Base-by-base conservation (phyloP, 2,113 vertebrate genomes). In the Gymnobelideus leadbeateri region DNA sequence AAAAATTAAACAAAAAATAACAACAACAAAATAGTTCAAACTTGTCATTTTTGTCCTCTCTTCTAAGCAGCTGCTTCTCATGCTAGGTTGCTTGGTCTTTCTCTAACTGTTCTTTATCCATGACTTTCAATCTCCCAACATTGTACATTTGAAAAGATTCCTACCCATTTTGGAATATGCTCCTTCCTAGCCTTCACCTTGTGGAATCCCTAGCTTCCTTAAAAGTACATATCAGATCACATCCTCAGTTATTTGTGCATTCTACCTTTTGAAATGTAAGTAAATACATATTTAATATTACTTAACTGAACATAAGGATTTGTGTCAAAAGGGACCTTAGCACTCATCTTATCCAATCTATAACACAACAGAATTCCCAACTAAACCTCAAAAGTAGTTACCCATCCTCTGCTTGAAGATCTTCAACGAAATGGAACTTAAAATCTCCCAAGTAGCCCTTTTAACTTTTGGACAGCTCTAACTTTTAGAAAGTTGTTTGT, bases 31-130 rank as follows among this genome's bases (percentile, higher is more conserved):
- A 23, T 84, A 84, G 5, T 43, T 23, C 68, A 84, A 84, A 84
- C 68, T 23, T 84, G 19, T 43, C n/a, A 84, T 95, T 93, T 57
- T 43, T 92, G 4, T 95, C 9, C 14, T 94, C 91, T 94, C 47
- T 93, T 49, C 89, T 91, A 93, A 90, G 25, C 89, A 89, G 25
- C 43, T 94, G 25, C 50, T 55, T 90, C 31, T 77, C 49, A 31
- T 92, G 89, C 92, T 46, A 90, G n/a, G n/a, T 23, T 84, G 19
- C 23, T 43, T 19, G 43, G 5, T 43, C 68, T 84, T 84, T 84
- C 19, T 84, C 37, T 84, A 84, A 19, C 61, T 68, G 19, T 43
- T 84, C 16, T 84, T 43, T 37, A 84, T 21, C 21, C 68, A 84
- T 84, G n/a, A 84, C 68, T 16, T 84, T 84, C n/a, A 84, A 21